Evolutionary conservation across 2,888 invertebrate genomes (phyloP).

Genomic region (Callyntrura sp.): DNA sequence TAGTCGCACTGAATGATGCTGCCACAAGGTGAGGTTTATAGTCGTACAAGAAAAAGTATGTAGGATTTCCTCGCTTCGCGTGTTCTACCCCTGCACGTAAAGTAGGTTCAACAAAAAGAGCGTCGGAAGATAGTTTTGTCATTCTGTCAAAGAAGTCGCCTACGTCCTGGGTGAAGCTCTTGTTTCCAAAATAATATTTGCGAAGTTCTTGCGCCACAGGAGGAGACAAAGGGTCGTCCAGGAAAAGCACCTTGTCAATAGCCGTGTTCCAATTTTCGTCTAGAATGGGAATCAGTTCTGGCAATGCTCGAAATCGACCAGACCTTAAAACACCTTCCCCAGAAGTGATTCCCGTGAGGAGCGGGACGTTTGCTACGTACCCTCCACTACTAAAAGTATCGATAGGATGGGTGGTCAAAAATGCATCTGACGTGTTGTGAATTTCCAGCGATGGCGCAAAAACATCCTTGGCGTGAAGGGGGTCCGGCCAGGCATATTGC

Average conservation of each 20-base stretch:
- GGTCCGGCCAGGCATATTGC: no score
- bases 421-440: constrained; percentile 47
- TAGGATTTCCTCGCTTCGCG: constrained; percentile 69
- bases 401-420: constrained; percentile 59
- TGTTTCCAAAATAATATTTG: neutral
- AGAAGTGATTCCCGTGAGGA: constrained; percentile 66
- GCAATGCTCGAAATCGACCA: constrained; percentile 54
- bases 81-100: constrained; percentile 57
- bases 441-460: constrained; percentile 77
- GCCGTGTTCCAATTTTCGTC: constrained; percentile 25
- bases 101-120: constrained; percentile 58
- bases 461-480: neutral
- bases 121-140: constrained; percentile 69
- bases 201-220: neutral
- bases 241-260: neutral
- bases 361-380: constrained; percentile 51
- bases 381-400: neutral
- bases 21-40: no score
- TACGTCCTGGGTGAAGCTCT: neutral
- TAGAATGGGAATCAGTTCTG: constrained; percentile 16
- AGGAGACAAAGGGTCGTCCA: neutral
- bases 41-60: constrained; percentile 74
- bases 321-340: constrained; percentile 71
- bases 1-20: no score
- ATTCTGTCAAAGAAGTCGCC: constrained; percentile 54